phyloP scores from a whole-genome alignment of 2,888 invertebrate genomes.

The Molanna angustata region DNA sequence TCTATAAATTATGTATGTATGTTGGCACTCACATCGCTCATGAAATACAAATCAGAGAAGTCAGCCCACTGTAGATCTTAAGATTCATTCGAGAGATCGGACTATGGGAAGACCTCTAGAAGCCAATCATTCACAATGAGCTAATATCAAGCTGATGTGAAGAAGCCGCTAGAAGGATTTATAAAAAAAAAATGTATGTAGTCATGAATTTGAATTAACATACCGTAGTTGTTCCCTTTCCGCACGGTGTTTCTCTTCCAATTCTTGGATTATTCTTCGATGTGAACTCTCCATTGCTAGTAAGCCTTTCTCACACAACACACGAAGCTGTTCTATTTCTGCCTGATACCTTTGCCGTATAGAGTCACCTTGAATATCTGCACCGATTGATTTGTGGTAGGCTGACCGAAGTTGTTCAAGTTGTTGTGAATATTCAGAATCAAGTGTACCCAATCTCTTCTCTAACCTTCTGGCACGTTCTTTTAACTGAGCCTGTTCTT shows the following conservation, averaged over 20 bases:
- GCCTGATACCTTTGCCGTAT: conserved; percentile 75
- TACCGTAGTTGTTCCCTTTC: conserved; percentile 73
- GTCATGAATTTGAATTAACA: too few relatives aligned
- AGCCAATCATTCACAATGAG: too few relatives aligned
- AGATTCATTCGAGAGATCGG: too few relatives aligned
- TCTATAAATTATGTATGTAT: too few relatives aligned
- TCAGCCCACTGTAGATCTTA: too few relatives aligned
- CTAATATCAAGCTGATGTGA: too few relatives aligned
- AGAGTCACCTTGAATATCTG: conserved; percentile 60
- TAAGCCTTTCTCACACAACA: conserved; percentile 86
- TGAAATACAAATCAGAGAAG: too few relatives aligned
- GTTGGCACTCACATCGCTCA: too few relatives aligned
- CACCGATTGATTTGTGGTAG: conserved; percentile 64
- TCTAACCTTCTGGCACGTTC: conserved; percentile 72
- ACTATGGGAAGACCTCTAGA: too few relatives aligned
- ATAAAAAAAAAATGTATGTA: too few relatives aligned
- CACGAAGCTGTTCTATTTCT: conserved; percentile 83
- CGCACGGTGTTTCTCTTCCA: conserved; percentile 84
- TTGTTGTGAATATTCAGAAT: conserved; percentile 81
- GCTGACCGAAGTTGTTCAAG: conserved; percentile 75
- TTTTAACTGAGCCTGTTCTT: conserved; percentile 59
- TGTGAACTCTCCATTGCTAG: conserved; percentile 90
- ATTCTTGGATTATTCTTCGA: conserved; percentile 77
- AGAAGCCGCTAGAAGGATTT: too few relatives aligned
- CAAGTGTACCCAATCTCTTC: conserved; percentile 68